These are phyloP conservation scores for Sciurus niger DNA, from an alignment of 2,113 vertebrate species.

Conservation along the genomic window DNA sequence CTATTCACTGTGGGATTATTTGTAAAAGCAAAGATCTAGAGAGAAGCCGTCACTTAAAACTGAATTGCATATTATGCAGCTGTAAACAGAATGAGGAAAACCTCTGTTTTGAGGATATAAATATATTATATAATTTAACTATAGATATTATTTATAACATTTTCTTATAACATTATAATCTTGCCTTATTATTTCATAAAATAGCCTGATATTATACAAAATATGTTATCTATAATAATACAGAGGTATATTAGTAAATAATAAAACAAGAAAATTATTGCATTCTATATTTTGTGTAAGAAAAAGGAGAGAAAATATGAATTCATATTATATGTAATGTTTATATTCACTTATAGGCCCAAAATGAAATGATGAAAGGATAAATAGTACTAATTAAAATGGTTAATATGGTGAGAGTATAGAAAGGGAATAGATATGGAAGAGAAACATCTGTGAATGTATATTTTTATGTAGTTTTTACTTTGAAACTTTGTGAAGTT, in stretches of 20 bases:
- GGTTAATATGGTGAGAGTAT: neutral
- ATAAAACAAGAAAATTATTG: neutral
- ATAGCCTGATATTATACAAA: too few species aligned
- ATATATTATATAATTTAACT: neutral
- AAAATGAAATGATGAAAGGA: neutral
- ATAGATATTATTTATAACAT: neutral
- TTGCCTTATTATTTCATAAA: neutral
- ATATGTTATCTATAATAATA: neutral
- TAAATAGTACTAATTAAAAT: neutral
- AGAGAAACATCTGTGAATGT: neutral
- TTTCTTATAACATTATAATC: neutral
- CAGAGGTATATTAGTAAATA: neutral
- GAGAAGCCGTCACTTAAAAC: neutral
- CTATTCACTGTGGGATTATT: neutral
- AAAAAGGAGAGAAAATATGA: neutral
- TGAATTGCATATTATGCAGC: neutral
- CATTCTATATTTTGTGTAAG: neutral
- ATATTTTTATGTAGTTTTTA: neutral
- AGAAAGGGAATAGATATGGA: neutral
- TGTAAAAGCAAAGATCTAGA: neutral
- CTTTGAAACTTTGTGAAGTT: neutral
- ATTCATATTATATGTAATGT: neutral
- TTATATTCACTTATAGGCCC: neutral
- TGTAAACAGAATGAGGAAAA: neutral
- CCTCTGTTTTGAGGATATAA: neutral